Evolutionary conservation across 2,797 vertebrate genomes (phyloP).

Genomic region (Parauchenoglanis punctatus): DNA sequence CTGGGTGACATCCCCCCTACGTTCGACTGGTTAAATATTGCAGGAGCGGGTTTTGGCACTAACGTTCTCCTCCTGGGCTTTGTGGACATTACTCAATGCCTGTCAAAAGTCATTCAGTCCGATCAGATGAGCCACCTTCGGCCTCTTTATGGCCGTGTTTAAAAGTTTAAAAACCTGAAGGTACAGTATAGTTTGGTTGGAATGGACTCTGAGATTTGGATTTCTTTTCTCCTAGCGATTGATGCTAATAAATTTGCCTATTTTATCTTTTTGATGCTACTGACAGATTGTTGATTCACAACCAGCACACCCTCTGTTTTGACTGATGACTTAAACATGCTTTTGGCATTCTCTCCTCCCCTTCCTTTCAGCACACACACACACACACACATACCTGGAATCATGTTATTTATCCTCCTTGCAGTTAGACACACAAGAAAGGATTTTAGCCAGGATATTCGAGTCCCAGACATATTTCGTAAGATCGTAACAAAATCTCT

Average conservation of each 20-base stretch:
- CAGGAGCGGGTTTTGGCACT: slow-evolving; percentile 56
- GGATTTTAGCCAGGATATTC: slow-evolving; percentile 5
- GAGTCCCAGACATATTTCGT: slow-evolving; percentile 24
- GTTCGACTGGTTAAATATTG: slow-evolving; percentile 49
- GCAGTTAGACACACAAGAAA: slow-evolving; percentile 9
- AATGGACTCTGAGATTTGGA: slow-evolving; percentile 31
- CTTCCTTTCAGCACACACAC: slow-evolving; percentile 16
- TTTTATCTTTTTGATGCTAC: slow-evolving; percentile 22
- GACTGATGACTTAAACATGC: slow-evolving; percentile 44
- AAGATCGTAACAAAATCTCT: slow-evolving; percentile 20
- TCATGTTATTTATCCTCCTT: slow-evolving; percentile 22
- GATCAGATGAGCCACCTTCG: slow-evolving; percentile 51
- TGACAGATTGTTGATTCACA: slow-evolving; percentile 32
- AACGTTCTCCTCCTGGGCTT: slow-evolving; percentile 56
- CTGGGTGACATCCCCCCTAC: slow-evolving; percentile 60
- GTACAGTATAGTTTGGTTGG: slow-evolving; percentile 29
- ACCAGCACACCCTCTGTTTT: slow-evolving; percentile 30
- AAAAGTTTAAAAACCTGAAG: slow-evolving; percentile 36
- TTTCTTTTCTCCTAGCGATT: slow-evolving; percentile 10
- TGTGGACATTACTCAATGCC: slow-evolving; percentile 56
- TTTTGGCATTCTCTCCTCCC: slow-evolving; percentile 18
- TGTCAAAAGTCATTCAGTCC: slow-evolving; percentile 59
- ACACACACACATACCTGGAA: slow-evolving; percentile 16
- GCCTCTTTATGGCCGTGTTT: slow-evolving; percentile 35
- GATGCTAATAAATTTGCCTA: slow-evolving; percentile 16